Evolutionary conservation across 1,140 invertebrate genomes (phyloP), one percentile per base, ranked within the genome.

Genomic region (Lepidurus apus): DNA sequence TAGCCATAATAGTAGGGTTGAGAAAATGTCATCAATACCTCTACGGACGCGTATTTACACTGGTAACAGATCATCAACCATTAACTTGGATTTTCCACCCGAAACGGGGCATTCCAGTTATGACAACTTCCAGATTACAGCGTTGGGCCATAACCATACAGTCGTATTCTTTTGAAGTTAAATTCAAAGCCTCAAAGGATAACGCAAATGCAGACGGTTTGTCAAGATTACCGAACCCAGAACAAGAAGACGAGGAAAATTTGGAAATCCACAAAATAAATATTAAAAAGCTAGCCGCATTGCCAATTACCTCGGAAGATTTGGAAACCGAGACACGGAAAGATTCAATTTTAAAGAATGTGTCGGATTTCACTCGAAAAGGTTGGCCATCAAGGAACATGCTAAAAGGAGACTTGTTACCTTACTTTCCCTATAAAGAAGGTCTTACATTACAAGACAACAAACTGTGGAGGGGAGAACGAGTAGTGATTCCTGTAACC

Each of bases 1-100:
- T 26, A 26, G 26, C 26, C 26, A 26, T 26, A 26, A 26, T 1
- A 26, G 26, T 26, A 1, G 26, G 26, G 26, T 26, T 26, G 1
- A 26, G 26, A 1, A 26, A 87, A 82, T 89, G 89, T 82, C 83
- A 88, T 44, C 81, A 87, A 53, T 90, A 87, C 81, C 75, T 88
- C 5, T 86, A 82, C 82, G 88, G 85, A 75, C 81, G 82, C 76
- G 74, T 82, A 21, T 90, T 89, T 80, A 77, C 80, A 13, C 82
- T 88, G n/a, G 79, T 82, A 24, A 87, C 87, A 1, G 88, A 89
- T 80, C 85, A 88, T 80, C 83, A 86, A 78, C 87, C 87, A 8
- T 80, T 89, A n/a, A 76, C 85, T 1, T 74, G 80, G 11, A 84
- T 89, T 74, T 88, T 88, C 81, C 81, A 82, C 43, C 75, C 81